A percentile compares a stretch with the other conserved stretches of the same genome.
These are phyloP conservation scores for Eunapius fragilis DNA, from an alignment of 37 sponge, comb jelly and placozoan species.

Conservation along the genomic window DNA sequence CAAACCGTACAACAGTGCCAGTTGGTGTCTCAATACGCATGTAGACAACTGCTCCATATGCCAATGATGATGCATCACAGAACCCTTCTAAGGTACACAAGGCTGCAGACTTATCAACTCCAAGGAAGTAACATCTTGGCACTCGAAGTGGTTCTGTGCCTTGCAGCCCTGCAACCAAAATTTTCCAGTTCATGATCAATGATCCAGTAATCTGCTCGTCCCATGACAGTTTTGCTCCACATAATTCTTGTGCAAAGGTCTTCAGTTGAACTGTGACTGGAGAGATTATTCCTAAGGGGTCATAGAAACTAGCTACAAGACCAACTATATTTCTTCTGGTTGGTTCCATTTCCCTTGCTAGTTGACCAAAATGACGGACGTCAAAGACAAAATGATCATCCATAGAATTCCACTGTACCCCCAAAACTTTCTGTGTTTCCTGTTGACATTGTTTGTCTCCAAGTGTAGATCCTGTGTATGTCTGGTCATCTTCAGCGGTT, in stretches of 20 bases:
- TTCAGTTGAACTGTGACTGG: conserved; percentile 35
- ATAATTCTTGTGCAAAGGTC: conserved; percentile 22
- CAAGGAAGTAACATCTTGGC: conserved; percentile 7
- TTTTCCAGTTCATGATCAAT: conserved; percentile 2
- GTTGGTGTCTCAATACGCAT: background rate
- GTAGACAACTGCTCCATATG: conserved; percentile 25
- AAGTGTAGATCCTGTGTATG: conserved; percentile 21
- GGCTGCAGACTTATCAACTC: background rate
- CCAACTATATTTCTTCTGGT: conserved; percentile 33
- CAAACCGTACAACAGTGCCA: background rate
- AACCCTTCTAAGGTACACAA: conserved; percentile 8
- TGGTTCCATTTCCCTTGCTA: background rate
- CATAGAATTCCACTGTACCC: conserved; percentile 32
- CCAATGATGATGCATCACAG: conserved; percentile 25
- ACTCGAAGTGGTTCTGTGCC: conserved; percentile 1
- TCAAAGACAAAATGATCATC: conserved; percentile 20
- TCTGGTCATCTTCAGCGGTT: conserved; percentile 3
- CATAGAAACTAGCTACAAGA: conserved; percentile 14
- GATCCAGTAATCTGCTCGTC: conserved; percentile 17
- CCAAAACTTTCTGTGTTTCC: conserved; percentile 1
- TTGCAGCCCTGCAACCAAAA: background rate
- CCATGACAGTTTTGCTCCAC: conserved; percentile 10
- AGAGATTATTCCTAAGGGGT: conserved; percentile 40
- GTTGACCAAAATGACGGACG: background rate
- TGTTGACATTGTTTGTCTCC: background rate